Conservation (phyloP, 1,140 invertebrate genomes). For the Halictus rubicundus region DNA sequence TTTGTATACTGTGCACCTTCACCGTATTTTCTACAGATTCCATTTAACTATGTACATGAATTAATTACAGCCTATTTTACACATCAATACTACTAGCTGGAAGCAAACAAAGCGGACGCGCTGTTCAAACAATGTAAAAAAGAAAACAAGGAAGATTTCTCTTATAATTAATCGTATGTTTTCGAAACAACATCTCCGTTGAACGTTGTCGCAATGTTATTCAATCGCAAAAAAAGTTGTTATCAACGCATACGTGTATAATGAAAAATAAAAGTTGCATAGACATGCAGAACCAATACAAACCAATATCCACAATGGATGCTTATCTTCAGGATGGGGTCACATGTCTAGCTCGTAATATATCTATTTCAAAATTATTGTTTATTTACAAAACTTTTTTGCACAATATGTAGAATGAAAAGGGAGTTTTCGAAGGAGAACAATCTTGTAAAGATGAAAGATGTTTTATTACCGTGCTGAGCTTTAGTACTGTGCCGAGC, state of each 20-base stretch:
- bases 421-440: no score
- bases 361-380: constrained; percentile 24
- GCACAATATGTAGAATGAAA: neutral
- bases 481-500: no score
- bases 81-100: neutral
- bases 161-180: neutral
- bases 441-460: no score
- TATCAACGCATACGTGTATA: neutral
- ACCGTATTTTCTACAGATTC: neutral
- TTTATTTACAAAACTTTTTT: constrained; percentile 24
- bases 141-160: neutral
- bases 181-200: neutral
- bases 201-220: neutral
- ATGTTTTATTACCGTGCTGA: no score
- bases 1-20: neutral
- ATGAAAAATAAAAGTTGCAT: neutral
- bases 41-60: neutral
- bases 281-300: constrained; percentile 1
- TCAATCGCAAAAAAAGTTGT: neutral
- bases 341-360: constrained; percentile 11
- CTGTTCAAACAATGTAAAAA: constrained; percentile 18
- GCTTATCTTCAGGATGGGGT: constrained; percentile 23
- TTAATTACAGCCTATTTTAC: constrained; percentile 22
- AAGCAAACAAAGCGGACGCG: constrained; percentile 19
- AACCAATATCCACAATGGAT: constrained; percentile 8